phyloP scores from a whole-genome alignment of 2,797 vertebrate species.

The Spinus olivaceus region DNA sequence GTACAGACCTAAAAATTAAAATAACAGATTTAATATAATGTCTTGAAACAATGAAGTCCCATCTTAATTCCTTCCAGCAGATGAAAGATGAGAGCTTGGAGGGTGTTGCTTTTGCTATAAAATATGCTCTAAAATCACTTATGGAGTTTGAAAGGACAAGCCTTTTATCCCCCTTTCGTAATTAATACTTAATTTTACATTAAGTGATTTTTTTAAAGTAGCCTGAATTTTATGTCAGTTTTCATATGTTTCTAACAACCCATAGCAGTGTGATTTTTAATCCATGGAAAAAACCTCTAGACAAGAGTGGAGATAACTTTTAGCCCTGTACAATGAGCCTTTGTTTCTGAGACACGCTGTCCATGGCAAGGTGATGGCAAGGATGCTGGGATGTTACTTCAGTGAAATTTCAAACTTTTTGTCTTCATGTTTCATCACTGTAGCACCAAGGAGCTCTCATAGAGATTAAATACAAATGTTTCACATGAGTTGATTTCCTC shows the following conservation, averaged over 20 bases:
- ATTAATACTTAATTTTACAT: not conserved
- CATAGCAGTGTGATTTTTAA: not conserved
- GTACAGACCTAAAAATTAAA: not conserved
- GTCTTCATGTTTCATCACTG: not conserved
- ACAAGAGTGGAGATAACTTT: not conserved
- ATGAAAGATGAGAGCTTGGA: not conserved
- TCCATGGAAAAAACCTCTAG: not conserved
- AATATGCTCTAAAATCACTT: not conserved
- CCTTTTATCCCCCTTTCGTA: not conserved
- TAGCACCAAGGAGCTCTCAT: accelerated
- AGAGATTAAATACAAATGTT: not conserved
- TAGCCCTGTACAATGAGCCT: not conserved
- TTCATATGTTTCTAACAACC: not conserved
- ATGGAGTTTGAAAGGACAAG: not conserved
- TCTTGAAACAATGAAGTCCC: not conserved
- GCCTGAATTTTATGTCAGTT: not conserved
- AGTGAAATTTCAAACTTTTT: not conserved
- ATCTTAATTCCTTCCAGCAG: not conserved
- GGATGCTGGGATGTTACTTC: not conserved
- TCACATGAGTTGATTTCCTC: not conserved
- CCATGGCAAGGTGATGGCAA: not conserved
- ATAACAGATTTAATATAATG: not conserved
- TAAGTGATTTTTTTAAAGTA: not conserved
- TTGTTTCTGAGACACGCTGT: not conserved
- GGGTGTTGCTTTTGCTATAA: not conserved